phyloP scores from a whole-genome alignment of 2,797 vertebrate genomes.

The Acanthornis magna region DNA sequence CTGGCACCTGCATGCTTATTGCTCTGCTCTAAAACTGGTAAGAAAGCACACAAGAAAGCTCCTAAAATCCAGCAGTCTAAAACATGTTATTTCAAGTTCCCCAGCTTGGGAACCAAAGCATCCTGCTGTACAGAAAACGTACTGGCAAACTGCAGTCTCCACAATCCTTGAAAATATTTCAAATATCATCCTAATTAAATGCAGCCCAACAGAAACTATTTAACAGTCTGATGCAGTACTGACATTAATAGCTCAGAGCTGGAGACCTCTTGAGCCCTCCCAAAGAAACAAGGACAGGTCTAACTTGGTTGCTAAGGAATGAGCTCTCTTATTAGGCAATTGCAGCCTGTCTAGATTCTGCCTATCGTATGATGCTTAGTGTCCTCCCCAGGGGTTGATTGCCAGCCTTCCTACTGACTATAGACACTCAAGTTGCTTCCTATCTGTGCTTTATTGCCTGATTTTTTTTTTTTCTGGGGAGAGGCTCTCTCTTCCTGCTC shows the following conservation, averaged over 20 bases:
- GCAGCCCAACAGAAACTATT: neutral
- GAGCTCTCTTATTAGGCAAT: neutral
- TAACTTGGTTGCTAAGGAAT: neutral
- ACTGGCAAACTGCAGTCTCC: neutral
- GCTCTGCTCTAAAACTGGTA: neutral
- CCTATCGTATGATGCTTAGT: neutral
- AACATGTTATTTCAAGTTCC: neutral
- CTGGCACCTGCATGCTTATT: neutral
- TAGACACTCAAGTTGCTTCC: neutral
- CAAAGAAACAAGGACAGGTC: neutral
- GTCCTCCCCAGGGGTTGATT: neutral
- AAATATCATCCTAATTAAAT: neutral
- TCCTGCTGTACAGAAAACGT: neutral
- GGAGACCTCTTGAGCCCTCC: neutral
- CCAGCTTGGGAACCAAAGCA: neutral
- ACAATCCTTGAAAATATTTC: neutral
- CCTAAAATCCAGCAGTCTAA: neutral
- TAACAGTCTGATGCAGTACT: neutral
- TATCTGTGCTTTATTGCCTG: neutral
- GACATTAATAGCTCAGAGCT: neutral
- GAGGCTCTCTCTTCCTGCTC: neutral
- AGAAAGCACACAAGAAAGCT: neutral
- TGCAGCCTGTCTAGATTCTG: neutral
- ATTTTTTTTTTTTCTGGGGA: neutral
- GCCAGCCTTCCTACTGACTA: neutral